phyloP scores from a whole-genome alignment of 30 jellyfish, hydroid and myxozoan genomes.

The Aurelia aurita complex sp. Pacific region DNA sequence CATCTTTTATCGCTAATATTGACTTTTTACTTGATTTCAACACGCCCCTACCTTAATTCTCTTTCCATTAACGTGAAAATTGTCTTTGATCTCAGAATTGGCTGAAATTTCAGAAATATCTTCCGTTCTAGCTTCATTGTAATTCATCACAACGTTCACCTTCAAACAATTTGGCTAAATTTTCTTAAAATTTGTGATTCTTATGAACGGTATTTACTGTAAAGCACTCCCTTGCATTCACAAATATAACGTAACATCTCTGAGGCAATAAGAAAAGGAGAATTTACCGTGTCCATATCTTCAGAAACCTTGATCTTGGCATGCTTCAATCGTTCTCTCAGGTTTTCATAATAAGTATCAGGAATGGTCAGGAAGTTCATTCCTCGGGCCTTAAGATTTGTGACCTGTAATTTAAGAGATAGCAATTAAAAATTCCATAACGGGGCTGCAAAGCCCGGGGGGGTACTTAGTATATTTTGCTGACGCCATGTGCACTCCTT shows the following conservation, averaged over 20 bases:
- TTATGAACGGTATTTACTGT: neutral
- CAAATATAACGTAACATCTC: too few species aligned
- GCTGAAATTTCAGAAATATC: neutral
- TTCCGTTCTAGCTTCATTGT: neutral
- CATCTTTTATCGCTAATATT: too few species aligned
- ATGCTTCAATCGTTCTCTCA: constrained; percentile 76
- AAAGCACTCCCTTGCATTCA: too few species aligned
- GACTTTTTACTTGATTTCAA: too few species aligned
- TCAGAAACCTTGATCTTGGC: constrained; percentile 79
- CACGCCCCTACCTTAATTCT: too few species aligned
- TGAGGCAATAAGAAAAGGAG: too few species aligned
- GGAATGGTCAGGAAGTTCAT: constrained; percentile 83
- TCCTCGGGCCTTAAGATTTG: constrained; percentile 80
- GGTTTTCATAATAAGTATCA: constrained; percentile 66
- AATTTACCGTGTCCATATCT: constrained; percentile 59
- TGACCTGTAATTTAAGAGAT: constrained; percentile 27
- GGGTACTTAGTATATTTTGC: too few species aligned
- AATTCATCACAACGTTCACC: too few species aligned
- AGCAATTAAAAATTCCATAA: neutral
- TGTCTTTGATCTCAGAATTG: neutral
- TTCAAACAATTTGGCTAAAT: neutral
- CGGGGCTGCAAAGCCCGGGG: too few species aligned
- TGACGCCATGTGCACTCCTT: too few species aligned
- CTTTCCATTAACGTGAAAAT: too few species aligned
- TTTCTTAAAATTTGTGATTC: neutral